Evolutionary conservation across 2,888 invertebrate genomes (phyloP), one percentile per base, ranked within the genome.

Genomic region (Apotomis betuletana): DNA sequence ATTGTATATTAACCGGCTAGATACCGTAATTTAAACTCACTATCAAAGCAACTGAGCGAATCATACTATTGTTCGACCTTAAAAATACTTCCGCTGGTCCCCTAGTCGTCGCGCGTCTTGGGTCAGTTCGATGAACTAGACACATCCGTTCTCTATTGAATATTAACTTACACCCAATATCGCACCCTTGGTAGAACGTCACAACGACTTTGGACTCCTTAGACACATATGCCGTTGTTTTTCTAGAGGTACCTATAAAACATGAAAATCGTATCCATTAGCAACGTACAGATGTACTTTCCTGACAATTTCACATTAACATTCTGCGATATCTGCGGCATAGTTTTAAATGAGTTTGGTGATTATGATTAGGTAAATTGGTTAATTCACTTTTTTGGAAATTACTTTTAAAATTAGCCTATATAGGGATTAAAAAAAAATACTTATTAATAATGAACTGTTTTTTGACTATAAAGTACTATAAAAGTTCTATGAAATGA

Each of bases 111-210:
- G 82, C 81, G 73, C 82, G 84, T 86, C 86, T 87, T 85, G 80
- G 84, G 84, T 80, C 87, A 85, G 90, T 90, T 85, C 89, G 87
- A 89, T 88, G 90, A 90, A 88, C 91, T 83, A 86, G 84, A 77
- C 80, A 90, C 85, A 88, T 91, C 90, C 90, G 88, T 86, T 85
- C 82, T 78, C 83, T 83, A 82, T 83, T 82, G 80, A 81, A 77
- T 77, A 78, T 74, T 71, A 71, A 71, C 71, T 71, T 71, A 62
- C 71, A 71, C 71, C 67, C 51, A 71, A 67, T 71, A 54, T 46
- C 55, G 57, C 55, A 65, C 65, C 55, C n/a, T 46, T 55, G 27
- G n/a, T 57, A 58, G 27, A 65, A 36, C 46, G 55, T 44, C 65
- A 57, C 57, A 57, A 55, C 12, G 12, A n/a, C 55, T 46, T 27